Base-by-base conservation (phyloP, 2,888 invertebrate species). In the Siphonodentalium dalli region DNA sequence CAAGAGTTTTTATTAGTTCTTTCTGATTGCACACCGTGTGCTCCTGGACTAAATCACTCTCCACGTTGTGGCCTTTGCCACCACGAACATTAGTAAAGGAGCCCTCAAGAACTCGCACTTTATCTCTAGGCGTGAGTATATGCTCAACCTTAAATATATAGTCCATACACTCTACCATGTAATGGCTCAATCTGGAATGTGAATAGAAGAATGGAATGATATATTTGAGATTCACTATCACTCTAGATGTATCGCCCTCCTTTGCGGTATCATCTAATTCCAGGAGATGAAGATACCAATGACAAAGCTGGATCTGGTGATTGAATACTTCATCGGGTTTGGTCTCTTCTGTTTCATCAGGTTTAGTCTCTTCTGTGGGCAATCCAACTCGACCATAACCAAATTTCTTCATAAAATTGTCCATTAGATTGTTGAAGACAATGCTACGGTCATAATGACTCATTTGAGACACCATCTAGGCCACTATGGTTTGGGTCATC, bases 211-310 rank as follows among this genome's bases (percentile, higher is more conserved):
- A 51, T 3, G 51, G 54, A 13, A 58, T 2, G 7, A 18, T 24
- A 20, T 51, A 50, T 35, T 40, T 31, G 33, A 38, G 46, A 35
- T 57, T 54, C 4, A 29, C 15, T 11, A 56, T 26, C 23, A 40
- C 38, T 38, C 57, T 40, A 11, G 41, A 44, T 9, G 51, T 21
- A 34, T 61, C 58, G 20, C 61, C 52, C 41, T 58, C 58, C 41
- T 49, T 53, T n/a, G 53, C 58, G 39, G 54, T 62, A 34, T 62
- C 56, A 38, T 50, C 38, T 15, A 57, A 24, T 51, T 54, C 55
- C 15, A 43, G 29, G 7, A 52, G 28, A 28, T 55, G 49, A 15
- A 60, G 28, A 15, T 46, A 42, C 53, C 60, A 53, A 20, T 60
- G 60, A 27, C 53, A 49, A 11, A 56, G 38, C 28, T 56, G 45